A percentile compares a stretch with the other conserved stretches of the same genome.
Conservation (phyloP, 2,888 invertebrate species). For the Margaritifera margaritifera region DNA sequence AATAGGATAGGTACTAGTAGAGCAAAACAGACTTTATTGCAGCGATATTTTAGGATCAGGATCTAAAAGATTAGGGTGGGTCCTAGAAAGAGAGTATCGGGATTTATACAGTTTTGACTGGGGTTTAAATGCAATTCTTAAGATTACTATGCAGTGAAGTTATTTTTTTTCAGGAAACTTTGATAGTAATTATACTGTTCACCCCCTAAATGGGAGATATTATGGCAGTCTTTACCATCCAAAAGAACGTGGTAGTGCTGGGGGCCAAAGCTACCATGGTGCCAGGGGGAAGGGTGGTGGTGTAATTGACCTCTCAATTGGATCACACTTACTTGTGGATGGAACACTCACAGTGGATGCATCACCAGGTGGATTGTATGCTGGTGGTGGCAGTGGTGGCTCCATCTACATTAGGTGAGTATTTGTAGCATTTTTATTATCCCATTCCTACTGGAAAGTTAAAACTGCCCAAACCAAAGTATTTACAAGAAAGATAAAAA, state of each 20-base stretch:
- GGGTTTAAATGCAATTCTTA: no score
- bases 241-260: conserved; percentile 42
- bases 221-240: conserved; percentile 51
- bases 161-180: conserved; percentile 11
- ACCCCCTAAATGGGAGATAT: conserved; percentile 34
- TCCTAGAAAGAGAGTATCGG: no score
- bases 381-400: conserved; percentile 59
- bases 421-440: no score
- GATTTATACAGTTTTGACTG: no score
- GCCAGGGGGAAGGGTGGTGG: conserved; percentile 49
- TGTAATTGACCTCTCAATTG: conserved; percentile 32
- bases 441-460: no score
- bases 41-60: no score
- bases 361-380: conserved; percentile 16
- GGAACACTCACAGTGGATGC: conserved; percentile 44
- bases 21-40: no score
- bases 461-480: no score
- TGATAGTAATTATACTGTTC: conserved; percentile 10
- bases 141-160: no score
- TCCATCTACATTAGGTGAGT: conserved; percentile 42
- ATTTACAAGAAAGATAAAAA: no score
- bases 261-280: conserved; percentile 31
- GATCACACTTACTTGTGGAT: conserved; percentile 38
- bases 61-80: no score
- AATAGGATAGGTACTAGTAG: no score